Evolutionary conservation across 1,140 invertebrate species (phyloP).

Genomic region (Apocrypta bakeri): DNA sequence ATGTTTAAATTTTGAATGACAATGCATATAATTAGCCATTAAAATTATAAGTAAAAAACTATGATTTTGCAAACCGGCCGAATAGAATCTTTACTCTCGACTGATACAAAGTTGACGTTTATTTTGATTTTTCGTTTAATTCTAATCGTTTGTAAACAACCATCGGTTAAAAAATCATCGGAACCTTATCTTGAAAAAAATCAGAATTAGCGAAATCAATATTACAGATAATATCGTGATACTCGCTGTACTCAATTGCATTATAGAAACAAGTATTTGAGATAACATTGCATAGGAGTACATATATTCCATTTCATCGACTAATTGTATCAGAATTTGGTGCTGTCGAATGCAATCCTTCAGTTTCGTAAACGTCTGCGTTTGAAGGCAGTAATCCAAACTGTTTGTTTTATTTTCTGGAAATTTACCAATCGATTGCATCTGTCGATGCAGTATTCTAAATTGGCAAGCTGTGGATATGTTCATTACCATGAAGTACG

Average conservation of each 20-base stretch:
- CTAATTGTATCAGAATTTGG: conserved; percentile 57
- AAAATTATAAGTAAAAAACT: too few relatives aligned
- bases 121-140: too few relatives aligned
- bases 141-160: too few relatives aligned
- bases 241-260: conserved; percentile 55
- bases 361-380: conserved; percentile 46
- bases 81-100: too few relatives aligned
- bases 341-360: conserved; percentile 58
- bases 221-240: neutral
- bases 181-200: too few relatives aligned
- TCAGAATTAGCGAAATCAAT: neutral
- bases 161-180: too few relatives aligned
- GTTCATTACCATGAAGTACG: conserved; percentile 54
- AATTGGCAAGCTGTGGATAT: conserved; percentile 58
- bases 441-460: conserved; percentile 53
- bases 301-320: conserved; percentile 56
- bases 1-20: too few relatives aligned
- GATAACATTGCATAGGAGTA: conserved; percentile 54
- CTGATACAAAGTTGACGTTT: too few relatives aligned
- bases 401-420: neutral
- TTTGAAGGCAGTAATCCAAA: neutral
- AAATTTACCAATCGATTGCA: conserved; percentile 42
- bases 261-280: conserved; percentile 54
- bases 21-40: too few relatives aligned
- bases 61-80: too few relatives aligned